Base-by-base conservation (phyloP, 2,888 invertebrate species). In the Pterostichus madidus region DNA sequence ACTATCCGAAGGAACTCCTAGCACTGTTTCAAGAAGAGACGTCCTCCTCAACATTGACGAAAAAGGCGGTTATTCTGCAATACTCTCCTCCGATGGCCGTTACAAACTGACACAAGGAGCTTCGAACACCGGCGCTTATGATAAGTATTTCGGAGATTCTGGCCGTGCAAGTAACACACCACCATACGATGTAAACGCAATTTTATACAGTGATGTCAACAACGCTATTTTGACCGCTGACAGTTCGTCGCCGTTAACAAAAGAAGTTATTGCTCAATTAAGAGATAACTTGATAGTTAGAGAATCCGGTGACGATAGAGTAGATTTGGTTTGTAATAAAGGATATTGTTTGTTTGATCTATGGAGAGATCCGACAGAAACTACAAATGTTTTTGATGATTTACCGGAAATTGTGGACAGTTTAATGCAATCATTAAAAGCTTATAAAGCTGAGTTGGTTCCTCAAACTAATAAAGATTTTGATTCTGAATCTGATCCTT, bases 41-140 rank as follows among this genome's bases (percentile, higher is more conserved):
- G 71, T 88, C 5, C 80, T 89, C 44, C 79, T 90, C 0, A 89
- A 90, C 84, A 89, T 90, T 15, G 88, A 90, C 84, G 89, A 89
- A 81, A 76, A 83, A n/a, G 87, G 88, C 81, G 84, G 88, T 31
- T 87, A 88, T 4, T 90, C 90, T 10, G 91, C 90, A 85, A 80
- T 88, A 39, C 86, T 89, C 75, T 86, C 86, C 1, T 81, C 86
- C 15, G 77, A 84, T 49, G 89, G 89, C 5, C 85, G 85, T 80
- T 89, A 86, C 83, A 89, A 89, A 84, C 84, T 89, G 35, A 77
- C 89, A 32, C 88, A 89, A 53, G 88, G 89, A 88, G 85, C 32
- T 7, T 52, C 52, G 7, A 10, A 6, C 2, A 75, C 11, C 1
- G 49, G 52, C 11, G 11, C 24, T 31, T 75, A 52, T 49, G 75